Evolutionary conservation across 2,888 invertebrate species (phyloP).

Genomic region (Odontocerum albicorne): DNA sequence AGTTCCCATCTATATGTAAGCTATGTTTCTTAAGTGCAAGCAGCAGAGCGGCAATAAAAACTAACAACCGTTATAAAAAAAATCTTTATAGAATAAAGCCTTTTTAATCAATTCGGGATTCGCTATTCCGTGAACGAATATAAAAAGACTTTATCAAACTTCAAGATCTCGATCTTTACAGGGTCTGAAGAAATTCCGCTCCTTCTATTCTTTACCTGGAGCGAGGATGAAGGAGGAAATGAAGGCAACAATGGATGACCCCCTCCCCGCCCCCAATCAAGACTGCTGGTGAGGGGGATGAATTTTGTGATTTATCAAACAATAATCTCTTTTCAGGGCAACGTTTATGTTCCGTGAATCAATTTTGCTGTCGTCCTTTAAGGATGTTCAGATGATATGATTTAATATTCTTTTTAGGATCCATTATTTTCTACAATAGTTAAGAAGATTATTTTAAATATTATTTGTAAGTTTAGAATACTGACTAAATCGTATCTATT

Average conservation of each 20-base stretch:
- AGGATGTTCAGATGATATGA: conserved; percentile 15
- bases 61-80: no score
- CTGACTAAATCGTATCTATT: no score
- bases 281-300: background rate
- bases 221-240: conserved; percentile 14
- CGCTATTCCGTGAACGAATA: background rate
- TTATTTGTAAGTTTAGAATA: no score
- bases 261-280: background rate
- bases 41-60: no score
- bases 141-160: conserved; percentile 7
- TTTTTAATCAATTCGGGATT: no score
- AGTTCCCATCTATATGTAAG: no score
- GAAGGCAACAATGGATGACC: conserved; percentile 1
- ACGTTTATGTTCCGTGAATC: conserved; percentile 8
- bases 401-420: no score
- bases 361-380: conserved; percentile 1
- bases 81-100: no score
- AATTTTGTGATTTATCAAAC: conserved; percentile 25
- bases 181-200: conserved; percentile 18
- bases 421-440: no score
- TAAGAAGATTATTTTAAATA: no score
- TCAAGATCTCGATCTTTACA: conserved; percentile 4
- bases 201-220: conserved; percentile 4
- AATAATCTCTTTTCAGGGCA: conserved; percentile 14
- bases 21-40: no score